Percentiles rank a stretch among this genome's conserved stretches.
These are phyloP conservation scores for Alloplasta piceator DNA, from an alignment of 2,888 invertebrate species.

Conservation along the genomic window DNA sequence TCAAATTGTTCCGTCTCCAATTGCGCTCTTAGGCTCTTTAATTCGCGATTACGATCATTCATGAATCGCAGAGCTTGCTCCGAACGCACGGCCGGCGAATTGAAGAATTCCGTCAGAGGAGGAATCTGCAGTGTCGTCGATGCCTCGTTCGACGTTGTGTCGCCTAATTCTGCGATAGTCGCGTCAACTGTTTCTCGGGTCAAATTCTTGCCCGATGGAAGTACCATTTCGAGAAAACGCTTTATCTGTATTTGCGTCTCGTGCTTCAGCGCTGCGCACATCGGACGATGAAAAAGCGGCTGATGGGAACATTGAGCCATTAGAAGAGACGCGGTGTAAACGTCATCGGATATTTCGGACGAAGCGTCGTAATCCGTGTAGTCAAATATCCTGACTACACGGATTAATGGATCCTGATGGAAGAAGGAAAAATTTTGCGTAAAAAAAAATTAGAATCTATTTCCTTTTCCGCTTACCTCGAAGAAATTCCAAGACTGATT, in stretches of 20 bases:
- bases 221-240: constrained; percentile 84
- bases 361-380: constrained; percentile 77
- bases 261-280: constrained; percentile 85
- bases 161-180: constrained; percentile 82
- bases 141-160: constrained; percentile 64
- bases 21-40: constrained; percentile 85
- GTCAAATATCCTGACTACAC: no score
- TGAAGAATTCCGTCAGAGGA: constrained; percentile 75
- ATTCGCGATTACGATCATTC: constrained; percentile 83
- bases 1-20: constrained; percentile 87
- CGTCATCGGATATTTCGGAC: constrained; percentile 80
- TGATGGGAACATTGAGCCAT: constrained; percentile 85
- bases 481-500: constrained; percentile 63
- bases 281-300: constrained; percentile 84
- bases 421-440: no score
- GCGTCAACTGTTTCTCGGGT: constrained; percentile 83
- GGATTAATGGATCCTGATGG: constrained; percentile 83
- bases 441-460: not conserved
- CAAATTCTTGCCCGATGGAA: constrained; percentile 83
- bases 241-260: constrained; percentile 85
- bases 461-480: constrained; percentile 49
- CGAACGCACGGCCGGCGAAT: constrained; percentile 76
- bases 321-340: constrained; percentile 84
- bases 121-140: constrained; percentile 69
- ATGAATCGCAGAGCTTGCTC: constrained; percentile 74